These are phyloP conservation scores for Ciconia boyciana DNA, from an alignment of 2,113 vertebrate species.

Conservation along the genomic window DNA sequence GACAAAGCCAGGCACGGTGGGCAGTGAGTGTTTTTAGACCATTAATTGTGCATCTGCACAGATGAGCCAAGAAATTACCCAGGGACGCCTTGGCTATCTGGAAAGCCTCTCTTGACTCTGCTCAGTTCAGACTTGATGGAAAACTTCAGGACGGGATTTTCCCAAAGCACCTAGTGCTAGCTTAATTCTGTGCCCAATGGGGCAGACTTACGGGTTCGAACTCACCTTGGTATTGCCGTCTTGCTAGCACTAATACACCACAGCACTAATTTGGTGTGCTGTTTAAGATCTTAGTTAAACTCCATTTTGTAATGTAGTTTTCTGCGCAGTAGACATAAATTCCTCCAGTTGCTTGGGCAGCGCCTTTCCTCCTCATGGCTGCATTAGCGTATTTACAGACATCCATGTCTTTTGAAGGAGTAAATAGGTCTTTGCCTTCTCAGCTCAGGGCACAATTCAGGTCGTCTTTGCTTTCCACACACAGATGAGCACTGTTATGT, in stretches of 20 bases:
- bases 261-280: rapidly evolving
- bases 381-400: not conserved
- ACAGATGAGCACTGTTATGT: not conserved
- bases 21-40: not conserved
- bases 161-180: not conserved
- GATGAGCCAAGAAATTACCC: not conserved
- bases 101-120: not conserved
- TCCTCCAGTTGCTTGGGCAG: not conserved
- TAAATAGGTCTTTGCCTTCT: not conserved
- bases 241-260: not conserved
- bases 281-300: not conserved
- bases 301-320: not conserved
- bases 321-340: not conserved
- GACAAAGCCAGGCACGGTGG: not conserved
- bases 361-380: not conserved
- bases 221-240: not conserved
- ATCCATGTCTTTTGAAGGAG: not conserved
- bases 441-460: not conserved
- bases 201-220: not conserved
- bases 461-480: not conserved
- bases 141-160: not conserved
- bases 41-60: not conserved
- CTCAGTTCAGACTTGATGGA: not conserved
- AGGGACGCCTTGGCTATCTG: not conserved
- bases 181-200: not conserved